phyloP scores from a whole-genome alignment of 2,888 invertebrate genomes.

The Tuberolachnus salignus region DNA sequence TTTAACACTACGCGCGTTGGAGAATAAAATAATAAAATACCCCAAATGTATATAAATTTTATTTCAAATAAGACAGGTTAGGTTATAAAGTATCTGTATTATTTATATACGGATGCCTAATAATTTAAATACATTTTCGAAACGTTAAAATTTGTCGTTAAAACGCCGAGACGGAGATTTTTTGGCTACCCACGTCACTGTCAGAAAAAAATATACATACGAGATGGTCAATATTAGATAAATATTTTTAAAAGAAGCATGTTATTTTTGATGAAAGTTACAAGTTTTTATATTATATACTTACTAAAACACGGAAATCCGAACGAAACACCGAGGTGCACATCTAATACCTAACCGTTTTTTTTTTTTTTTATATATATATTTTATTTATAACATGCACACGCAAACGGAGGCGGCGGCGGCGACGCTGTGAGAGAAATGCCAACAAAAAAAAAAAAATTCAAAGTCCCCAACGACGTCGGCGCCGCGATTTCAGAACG shows the following conservation, averaged over 20 bases:
- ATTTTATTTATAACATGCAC: conserved; percentile 52
- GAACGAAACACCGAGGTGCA: conserved; percentile 44
- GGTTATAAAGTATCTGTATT: not conserved
- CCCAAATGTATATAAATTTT: too few relatives aligned
- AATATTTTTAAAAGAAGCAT: conserved; percentile 22
- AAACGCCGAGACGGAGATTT: not conserved
- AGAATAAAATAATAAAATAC: too few relatives aligned
- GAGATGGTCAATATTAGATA: conserved; percentile 6
- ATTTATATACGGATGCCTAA: not conserved
- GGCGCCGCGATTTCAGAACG: conserved; percentile 36
- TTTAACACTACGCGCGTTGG: too few relatives aligned
- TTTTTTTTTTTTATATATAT: not conserved
- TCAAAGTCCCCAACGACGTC: conserved; percentile 24
- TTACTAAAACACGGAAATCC: conserved; percentile 37
- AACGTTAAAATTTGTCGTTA: not conserved
- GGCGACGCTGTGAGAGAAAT: conserved; percentile 21
- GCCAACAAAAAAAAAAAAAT: conserved; percentile 47
- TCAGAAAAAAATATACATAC: not conserved
- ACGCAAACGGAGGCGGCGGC: not conserved
- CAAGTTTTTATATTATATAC: conserved; percentile 1
- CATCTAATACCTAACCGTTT: conserved; percentile 26
- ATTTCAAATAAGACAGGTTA: too few relatives aligned
- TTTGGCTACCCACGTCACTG: conserved; percentile 7
- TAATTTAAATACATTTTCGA: not conserved
- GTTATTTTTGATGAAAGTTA: conserved; percentile 47